Percentiles rank a stretch among this genome's conserved stretches.
These are phyloP conservation scores for Gallinago nigripennis DNA, from an alignment of 2,797 vertebrate species.

Conservation along the genomic window DNA sequence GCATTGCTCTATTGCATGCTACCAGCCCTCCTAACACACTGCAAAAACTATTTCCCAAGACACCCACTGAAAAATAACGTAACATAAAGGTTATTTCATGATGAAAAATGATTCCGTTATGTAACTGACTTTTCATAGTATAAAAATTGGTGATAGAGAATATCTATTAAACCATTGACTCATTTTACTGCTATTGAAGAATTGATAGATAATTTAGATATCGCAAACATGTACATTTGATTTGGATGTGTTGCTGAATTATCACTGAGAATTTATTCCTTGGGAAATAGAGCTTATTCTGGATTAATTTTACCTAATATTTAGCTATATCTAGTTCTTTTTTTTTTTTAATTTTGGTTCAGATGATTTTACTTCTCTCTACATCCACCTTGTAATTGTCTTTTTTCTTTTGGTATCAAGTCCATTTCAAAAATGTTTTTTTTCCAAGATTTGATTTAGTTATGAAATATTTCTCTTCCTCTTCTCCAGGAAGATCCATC, in stretches of 20 bases:
- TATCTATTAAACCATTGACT: not conserved
- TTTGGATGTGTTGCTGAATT: not conserved
- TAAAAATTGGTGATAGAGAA: not conserved
- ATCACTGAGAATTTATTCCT: not conserved
- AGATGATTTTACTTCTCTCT: not conserved
- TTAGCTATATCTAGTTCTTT: not conserved
- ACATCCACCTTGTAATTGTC: not conserved
- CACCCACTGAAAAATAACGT: not conserved
- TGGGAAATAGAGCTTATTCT: not conserved
- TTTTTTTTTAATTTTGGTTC: not conserved
- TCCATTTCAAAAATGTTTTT: rapidly evolving
- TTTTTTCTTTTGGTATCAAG: not conserved
- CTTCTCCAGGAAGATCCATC: not conserved
- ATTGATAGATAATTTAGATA: not conserved
- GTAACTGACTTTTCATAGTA: not conserved
- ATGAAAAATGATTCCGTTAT: not conserved
- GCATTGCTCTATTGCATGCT: not conserved
- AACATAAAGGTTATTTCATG: not conserved
- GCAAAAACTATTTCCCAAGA: not conserved
- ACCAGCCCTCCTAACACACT: not conserved
- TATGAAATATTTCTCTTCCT: not conserved
- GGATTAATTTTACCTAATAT: not conserved
- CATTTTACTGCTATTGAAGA: not conserved
- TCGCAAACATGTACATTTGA: not conserved
- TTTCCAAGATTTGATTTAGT: not conserved